phyloP scores from a whole-genome alignment of 2,797 vertebrate genomes.

The Vespertilio murinus region DNA sequence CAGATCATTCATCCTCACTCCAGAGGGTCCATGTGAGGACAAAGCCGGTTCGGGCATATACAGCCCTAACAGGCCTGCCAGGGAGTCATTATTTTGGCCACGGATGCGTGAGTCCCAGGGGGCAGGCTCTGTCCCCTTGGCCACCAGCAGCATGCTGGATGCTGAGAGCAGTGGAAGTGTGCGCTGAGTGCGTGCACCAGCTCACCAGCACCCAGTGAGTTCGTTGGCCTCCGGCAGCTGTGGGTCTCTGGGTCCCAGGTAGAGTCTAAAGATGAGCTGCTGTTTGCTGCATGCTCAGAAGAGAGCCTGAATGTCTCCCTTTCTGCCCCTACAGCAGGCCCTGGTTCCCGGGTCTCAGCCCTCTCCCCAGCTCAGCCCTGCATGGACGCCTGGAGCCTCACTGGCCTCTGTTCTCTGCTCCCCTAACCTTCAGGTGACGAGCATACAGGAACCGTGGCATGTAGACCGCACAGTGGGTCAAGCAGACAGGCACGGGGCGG shows the following conservation, averaged over 20 bases:
- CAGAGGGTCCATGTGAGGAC: not conserved
- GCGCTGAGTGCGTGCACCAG: accelerated
- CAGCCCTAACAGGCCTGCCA: not conserved
- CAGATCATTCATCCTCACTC: not conserved
- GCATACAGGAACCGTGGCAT: accelerated
- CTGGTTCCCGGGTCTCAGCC: not conserved
- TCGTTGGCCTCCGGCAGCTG: accelerated
- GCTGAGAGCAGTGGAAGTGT: accelerated
- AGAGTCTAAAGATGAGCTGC: not conserved
- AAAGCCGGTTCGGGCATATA: accelerated
- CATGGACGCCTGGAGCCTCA: accelerated
- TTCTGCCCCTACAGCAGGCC: not conserved
- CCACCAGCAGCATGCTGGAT: accelerated
- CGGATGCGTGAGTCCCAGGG: accelerated
- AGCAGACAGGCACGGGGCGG: not conserved
- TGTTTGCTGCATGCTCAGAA: not conserved
- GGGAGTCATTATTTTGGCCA: not conserved
- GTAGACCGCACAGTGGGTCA: accelerated
- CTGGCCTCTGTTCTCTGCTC: not conserved
- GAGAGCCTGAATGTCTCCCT: too few species aligned
- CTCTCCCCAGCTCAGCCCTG: accelerated
- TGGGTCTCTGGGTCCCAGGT: not conserved
- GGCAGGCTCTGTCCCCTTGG: not conserved
- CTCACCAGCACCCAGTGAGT: not conserved
- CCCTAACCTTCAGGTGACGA: accelerated